Evolutionary conservation across 2,888 invertebrate genomes (phyloP).

Genomic region (Caradrina clavipalpis): DNA sequence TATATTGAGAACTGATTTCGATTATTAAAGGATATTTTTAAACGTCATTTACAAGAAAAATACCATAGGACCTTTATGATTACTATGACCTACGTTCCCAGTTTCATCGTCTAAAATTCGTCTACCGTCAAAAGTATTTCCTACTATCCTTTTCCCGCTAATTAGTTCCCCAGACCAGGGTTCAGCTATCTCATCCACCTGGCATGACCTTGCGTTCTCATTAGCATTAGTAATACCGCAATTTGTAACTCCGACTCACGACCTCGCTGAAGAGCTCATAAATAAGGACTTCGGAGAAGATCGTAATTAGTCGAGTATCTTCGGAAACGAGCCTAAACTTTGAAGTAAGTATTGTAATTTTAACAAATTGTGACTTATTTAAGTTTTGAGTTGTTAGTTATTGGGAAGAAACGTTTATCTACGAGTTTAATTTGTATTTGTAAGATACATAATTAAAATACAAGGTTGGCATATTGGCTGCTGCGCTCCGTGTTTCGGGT

Average conservation of each 20-base stretch:
- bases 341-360: constrained; percentile 21
- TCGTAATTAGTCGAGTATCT: constrained; percentile 45
- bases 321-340: constrained; percentile 20
- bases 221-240: constrained; percentile 43
- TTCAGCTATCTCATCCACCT: constrained; percentile 16
- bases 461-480: no score
- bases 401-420: background rate
- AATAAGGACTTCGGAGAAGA: constrained; percentile 36
- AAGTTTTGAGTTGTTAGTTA: background rate
- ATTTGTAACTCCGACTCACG: constrained; percentile 39
- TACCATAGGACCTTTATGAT: background rate
- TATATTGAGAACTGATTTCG: no score
- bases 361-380: constrained; percentile 16
- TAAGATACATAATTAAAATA: no score
- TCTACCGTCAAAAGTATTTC: background rate
- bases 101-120: constrained; percentile 5
- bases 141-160: background rate
- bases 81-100: background rate
- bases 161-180: constrained; percentile 18
- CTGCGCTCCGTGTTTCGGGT: no score
- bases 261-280: constrained; percentile 37
- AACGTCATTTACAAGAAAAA: no score
- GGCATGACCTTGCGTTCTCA: constrained; percentile 38
- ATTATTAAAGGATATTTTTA: no score
- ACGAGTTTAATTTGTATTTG: no score